Base-by-base conservation (phyloP, 1,140 invertebrate species). In the Nasonia vitripennis region DNA sequence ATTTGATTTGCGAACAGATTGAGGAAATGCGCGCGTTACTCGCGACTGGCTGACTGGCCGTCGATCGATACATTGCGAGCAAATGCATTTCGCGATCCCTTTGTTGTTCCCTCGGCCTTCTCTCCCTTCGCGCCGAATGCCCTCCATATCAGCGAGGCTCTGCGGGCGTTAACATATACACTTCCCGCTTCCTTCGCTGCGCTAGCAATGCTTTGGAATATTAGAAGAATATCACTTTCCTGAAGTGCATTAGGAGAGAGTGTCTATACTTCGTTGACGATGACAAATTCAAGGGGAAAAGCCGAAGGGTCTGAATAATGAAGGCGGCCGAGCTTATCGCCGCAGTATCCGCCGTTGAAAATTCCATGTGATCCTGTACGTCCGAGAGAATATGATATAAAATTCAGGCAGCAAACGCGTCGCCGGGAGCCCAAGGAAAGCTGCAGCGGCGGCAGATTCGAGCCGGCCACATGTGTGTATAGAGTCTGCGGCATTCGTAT, bases 151-250 rank as follows among this genome's bases (percentile, higher is more conserved):
- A 87, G 84, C 55, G 75, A 87, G 84, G 80, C 75, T 31, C 45
- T 67, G 75, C 68, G 78, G 41, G 31, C 23, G 79, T 83, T 85
- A 85, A 85, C 78, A 83, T 86, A 71, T 34, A 71, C 86, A 86
- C 80, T 87, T 87, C 85, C 86, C 86, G 79, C 75, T 87, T 87
- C 83, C 80, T 86, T 77, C 68, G 27, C 20, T 5, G 6, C 55
- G 10, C 23, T 71, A 71, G 27, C 70, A 34, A 71, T 34, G 11
- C 0, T 34, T n/a, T 17, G 27, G 5, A 62, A n/a, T 7, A 62
- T 20, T 62, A 62, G 55, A 62, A 62, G 17, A 20, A 62, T n/a
- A 62, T 62, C 12, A 55, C 12, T 55, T 17, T 17, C 17, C 1
- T 17, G 48, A 51, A 51, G 48, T 37, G 48, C 10, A 0, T 12